Conservation (phyloP, 2,888 invertebrate genomes). For the Cylloceria caligata region DNA sequence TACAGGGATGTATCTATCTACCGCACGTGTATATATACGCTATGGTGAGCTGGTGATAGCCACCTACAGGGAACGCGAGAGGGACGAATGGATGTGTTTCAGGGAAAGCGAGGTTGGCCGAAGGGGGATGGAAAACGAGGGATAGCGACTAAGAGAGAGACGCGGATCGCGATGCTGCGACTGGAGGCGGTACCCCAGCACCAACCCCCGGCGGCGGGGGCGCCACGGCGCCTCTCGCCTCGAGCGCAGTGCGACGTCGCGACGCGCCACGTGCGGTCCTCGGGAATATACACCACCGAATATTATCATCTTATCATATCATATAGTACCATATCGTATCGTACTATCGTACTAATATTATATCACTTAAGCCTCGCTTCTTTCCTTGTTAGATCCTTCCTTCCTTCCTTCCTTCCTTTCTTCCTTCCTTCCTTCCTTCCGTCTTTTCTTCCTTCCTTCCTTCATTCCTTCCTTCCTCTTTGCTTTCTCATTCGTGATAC, state of each 20-base stretch:
- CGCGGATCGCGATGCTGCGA: constrained; percentile 76
- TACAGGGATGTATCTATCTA: constrained; percentile 44
- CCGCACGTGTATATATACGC: constrained; percentile 11
- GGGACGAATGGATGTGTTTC: constrained; percentile 38
- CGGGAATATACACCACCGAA: constrained; percentile 57
- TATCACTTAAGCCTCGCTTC: constrained; percentile 16
- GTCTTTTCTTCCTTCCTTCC: constrained; percentile 3
- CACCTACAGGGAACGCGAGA: constrained; percentile 31
- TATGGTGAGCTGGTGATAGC: constrained; percentile 29
- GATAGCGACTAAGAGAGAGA: constrained; percentile 28
- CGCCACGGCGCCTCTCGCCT: constrained; percentile 81
- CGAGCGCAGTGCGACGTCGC: constrained; percentile 85
- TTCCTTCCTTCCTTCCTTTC: background rate
- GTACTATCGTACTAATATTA: constrained; percentile 68
- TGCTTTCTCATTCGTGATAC: constrained; percentile 6
- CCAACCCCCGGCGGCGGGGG: constrained; percentile 78
- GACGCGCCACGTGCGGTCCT: constrained; percentile 84
- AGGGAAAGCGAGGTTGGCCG: constrained; percentile 7
- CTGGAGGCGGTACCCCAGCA: constrained; percentile 83
- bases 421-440: background rate
- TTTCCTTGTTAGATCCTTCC: constrained; percentile 2
- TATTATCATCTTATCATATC: constrained; percentile 68
- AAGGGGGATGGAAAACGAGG: constrained; percentile 33
- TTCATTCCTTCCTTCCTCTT: constrained; percentile 26
- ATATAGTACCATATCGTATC: constrained; percentile 75